These are phyloP conservation scores for Steinernema khuongi DNA, from an alignment of 1,140 invertebrate species.

Conservation along the genomic window DNA sequence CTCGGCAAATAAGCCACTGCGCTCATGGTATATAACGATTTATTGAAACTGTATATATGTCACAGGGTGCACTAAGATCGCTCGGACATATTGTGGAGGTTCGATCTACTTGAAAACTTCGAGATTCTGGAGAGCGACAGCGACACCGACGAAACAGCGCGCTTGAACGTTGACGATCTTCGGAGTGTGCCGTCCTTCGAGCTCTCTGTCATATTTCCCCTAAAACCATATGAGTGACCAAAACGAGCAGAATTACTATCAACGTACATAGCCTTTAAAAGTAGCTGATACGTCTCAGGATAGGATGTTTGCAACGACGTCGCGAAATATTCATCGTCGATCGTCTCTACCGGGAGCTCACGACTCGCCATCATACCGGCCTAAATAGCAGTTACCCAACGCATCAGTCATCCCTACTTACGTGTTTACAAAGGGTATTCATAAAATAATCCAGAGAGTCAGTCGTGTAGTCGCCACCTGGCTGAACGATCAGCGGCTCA, in stretches of 20 bases:
- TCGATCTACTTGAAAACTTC: neutral
- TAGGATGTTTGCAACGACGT: neutral
- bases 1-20: neutral
- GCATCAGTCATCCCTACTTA: neutral
- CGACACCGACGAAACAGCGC: neutral
- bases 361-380: neutral
- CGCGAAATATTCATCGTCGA: neutral
- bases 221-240: neutral
- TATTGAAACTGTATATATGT: neutral
- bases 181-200: neutral
- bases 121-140: neutral
- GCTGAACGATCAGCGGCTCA: conserved; percentile 12
- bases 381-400: neutral
- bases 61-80: neutral
- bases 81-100: neutral
- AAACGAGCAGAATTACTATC: neutral
- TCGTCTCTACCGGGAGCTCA: neutral
- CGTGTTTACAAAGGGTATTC: conserved; percentile 10
- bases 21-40: neutral
- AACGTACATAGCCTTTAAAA: neutral
- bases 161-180: neutral
- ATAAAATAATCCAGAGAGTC: conserved; percentile 4
- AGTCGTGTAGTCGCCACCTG: neutral
- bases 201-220: neutral
- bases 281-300: neutral